Conservation (phyloP, 2,113 vertebrate genomes). For the Ivindomyrus marchei region DNA sequence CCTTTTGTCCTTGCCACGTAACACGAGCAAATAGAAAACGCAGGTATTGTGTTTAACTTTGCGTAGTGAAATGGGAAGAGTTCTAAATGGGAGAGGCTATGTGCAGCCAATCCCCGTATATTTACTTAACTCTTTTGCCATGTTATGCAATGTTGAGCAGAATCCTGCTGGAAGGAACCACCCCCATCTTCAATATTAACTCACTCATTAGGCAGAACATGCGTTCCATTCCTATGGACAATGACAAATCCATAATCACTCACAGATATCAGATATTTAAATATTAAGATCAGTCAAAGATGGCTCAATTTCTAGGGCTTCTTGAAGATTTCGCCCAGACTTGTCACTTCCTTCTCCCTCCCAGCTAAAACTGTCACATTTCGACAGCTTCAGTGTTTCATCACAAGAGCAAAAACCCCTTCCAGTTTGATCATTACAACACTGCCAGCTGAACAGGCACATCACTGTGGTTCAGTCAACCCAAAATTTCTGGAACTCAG, state of each 20-base stretch:
- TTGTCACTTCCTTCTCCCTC: background rate
- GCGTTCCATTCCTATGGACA: background rate
- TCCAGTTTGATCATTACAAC: background rate
- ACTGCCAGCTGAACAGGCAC: background rate
- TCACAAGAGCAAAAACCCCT: background rate
- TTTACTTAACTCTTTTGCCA: background rate
- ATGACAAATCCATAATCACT: background rate
- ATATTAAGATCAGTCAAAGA: background rate
- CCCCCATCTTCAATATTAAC: background rate
- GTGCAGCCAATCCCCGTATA: background rate
- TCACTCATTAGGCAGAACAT: background rate
- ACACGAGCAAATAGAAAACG: background rate
- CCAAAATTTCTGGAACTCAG: background rate
- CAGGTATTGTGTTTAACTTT: slow-evolving; percentile 1
- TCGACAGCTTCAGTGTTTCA: background rate
- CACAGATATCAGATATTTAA: background rate
- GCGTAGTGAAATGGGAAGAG: background rate
- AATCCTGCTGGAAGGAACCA: background rate
- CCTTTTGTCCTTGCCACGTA: background rate
- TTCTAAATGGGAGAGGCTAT: background rate
- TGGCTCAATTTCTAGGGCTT: background rate
- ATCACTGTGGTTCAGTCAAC: background rate
- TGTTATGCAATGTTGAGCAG: background rate
- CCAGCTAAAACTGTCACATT: background rate
- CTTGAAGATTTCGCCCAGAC: background rate